Evolutionary conservation across 1,140 invertebrate genomes (phyloP).

Genomic region (Apolygus lucorum): DNA sequence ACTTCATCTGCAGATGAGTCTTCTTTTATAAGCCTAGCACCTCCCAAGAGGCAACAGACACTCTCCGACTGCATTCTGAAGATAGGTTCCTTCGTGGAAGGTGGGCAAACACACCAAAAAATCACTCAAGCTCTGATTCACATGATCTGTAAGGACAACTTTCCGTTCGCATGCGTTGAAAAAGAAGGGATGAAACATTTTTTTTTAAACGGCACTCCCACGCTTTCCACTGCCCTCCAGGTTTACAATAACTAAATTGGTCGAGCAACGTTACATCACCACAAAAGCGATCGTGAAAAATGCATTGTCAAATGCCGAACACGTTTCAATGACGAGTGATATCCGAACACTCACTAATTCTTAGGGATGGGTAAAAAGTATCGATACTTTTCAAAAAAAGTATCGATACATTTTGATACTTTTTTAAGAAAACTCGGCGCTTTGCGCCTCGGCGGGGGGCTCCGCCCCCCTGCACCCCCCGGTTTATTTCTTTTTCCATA

Average conservation of each 20-base stretch:
- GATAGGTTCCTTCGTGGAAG: not conserved
- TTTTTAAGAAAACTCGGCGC: too few relatives aligned
- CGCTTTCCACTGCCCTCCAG: not conserved
- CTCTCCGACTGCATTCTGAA: not conserved
- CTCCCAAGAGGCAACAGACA: not conserved
- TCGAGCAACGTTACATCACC: not conserved
- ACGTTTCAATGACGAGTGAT: constrained; percentile 3
- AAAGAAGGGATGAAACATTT: not conserved
- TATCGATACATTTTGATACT: too few relatives aligned
- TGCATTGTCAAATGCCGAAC: not conserved
- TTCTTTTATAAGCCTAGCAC: not conserved
- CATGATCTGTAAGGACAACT: constrained; percentile 1
- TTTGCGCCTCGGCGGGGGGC: too few relatives aligned
- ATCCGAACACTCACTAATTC: constrained; percentile 1
- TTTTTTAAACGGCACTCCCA: not conserved
- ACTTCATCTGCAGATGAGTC: not conserved
- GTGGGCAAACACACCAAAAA: not conserved
- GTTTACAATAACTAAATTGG: not conserved
- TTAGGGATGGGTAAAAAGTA: too few relatives aligned
- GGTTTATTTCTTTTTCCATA: too few relatives aligned
- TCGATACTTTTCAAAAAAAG: too few relatives aligned
- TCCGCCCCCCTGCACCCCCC: too few relatives aligned
- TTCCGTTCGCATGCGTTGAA: constrained; percentile 5
- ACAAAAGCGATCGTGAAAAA: not conserved
- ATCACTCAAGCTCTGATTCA: constrained; percentile 1